These are phyloP conservation scores for Gastrophysa polygoni DNA, from an alignment of 2,888 invertebrate species.

Conservation along the genomic window DNA sequence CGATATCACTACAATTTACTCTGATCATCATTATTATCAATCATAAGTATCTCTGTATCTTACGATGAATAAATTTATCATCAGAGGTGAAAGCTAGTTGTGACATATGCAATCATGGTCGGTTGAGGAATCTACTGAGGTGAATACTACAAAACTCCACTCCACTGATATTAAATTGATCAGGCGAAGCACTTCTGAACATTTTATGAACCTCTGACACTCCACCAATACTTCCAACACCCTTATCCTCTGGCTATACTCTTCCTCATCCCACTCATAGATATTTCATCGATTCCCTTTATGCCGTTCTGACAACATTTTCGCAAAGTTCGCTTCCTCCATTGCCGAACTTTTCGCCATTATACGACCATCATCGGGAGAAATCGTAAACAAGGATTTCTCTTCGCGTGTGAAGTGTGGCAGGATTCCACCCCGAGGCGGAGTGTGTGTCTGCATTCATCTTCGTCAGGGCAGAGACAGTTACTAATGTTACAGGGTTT, in stretches of 20 bases:
- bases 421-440: conserved; percentile 38
- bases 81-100: too few species aligned
- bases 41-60: too few species aligned
- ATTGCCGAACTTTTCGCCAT: conserved; percentile 7
- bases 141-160: not conserved
- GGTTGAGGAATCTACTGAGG: too few species aligned
- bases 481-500: conserved; percentile 25
- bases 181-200: not conserved
- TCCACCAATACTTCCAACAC: not conserved
- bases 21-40: too few species aligned
- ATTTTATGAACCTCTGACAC: not conserved
- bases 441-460: conserved; percentile 39
- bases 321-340: not conserved
- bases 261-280: not conserved
- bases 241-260: not conserved
- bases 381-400: conserved; percentile 40
- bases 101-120: not conserved
- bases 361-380: conserved; percentile 20
- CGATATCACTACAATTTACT: too few species aligned
- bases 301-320: not conserved
- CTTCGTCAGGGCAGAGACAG: conserved; percentile 40
- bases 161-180: not conserved
- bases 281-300: not conserved
- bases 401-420: conserved; percentile 34
- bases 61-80: too few species aligned